Conservation (phyloP, 2,888 invertebrate species). For the Maniola hyperantus region DNA sequence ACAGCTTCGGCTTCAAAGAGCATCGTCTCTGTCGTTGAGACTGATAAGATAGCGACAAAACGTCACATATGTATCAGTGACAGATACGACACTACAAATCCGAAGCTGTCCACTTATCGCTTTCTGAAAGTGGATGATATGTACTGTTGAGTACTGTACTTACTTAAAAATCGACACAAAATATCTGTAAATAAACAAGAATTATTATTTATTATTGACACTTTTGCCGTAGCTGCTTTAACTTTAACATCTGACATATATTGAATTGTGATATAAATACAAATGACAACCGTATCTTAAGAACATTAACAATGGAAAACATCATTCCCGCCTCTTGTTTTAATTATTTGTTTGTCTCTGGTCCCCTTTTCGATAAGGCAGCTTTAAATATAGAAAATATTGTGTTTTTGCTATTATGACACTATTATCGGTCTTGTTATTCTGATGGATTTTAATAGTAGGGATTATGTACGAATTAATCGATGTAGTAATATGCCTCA, state of each 20-base stretch:
- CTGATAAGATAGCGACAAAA: too few species aligned
- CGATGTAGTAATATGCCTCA: not conserved
- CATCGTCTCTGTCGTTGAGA: too few species aligned
- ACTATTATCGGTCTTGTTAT: slow-evolving; percentile 6
- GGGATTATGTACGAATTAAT: not conserved
- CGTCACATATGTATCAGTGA: too few species aligned
- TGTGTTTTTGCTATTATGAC: slow-evolving; percentile 14
- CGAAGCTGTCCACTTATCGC: too few species aligned
- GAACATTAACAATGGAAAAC: slow-evolving; percentile 47
- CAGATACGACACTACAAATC: too few species aligned
- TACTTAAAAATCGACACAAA: not conserved
- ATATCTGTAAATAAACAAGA: slow-evolving; percentile 15
- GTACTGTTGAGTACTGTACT: too few species aligned
- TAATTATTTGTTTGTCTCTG: slow-evolving; percentile 58
- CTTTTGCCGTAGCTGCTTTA: slow-evolving; percentile 46
- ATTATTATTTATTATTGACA: not conserved
- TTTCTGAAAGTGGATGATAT: too few species aligned
- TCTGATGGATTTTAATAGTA: not conserved
- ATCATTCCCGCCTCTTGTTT: slow-evolving; percentile 64
- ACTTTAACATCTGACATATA: slow-evolving; percentile 42
- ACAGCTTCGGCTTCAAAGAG: too few species aligned
- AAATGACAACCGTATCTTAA: slow-evolving; percentile 51
- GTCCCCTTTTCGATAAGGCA: slow-evolving; percentile 44
- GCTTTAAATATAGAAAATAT: slow-evolving; percentile 28
- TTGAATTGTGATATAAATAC: slow-evolving; percentile 55